Evolutionary conservation across 2,888 invertebrate genomes (phyloP).

Genomic region (Drosophila subsilvestris): DNA sequence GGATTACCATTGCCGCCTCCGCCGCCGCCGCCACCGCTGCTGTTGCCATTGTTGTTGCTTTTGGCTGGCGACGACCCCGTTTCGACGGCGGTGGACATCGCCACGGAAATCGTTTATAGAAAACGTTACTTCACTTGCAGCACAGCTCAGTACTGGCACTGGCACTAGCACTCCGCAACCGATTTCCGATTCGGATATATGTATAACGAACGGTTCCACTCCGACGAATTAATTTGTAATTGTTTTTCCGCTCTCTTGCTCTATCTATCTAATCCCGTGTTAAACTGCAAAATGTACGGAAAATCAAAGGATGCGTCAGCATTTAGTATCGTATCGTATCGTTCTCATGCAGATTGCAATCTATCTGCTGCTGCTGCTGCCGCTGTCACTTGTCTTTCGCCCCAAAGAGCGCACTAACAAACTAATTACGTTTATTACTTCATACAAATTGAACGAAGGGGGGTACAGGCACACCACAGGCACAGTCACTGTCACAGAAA

Average conservation of each 20-base stretch:
- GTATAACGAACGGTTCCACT: conserved; percentile 8
- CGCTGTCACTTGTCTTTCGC: conserved; percentile 15
- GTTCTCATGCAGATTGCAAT: conserved; percentile 31
- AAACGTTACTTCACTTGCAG: conserved; percentile 46
- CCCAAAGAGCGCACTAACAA: conserved; percentile 44
- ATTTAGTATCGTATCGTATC: conserved; percentile 45
- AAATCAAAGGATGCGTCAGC: conserved; percentile 46
- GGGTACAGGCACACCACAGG: conserved; percentile 47
- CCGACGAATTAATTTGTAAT: conserved; percentile 6
- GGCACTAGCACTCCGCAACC: neutral
- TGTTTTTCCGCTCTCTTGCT: conserved; percentile 35
- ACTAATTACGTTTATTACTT: conserved; percentile 75
- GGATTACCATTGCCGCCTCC: conserved; percentile 62
- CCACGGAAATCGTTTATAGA: conserved; percentile 47
- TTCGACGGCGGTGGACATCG: conserved; percentile 83
- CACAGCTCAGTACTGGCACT: neutral
- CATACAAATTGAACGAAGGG: conserved; percentile 66
- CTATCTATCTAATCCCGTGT: conserved; percentile 56
- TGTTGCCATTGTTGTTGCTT: conserved; percentile 65
- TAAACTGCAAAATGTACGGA: conserved; percentile 32
- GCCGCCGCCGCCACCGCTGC: conserved; percentile 57
- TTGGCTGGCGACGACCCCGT: conserved; percentile 83
- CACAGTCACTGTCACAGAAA: conserved; percentile 39
- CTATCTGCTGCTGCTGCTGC: conserved; percentile 43
- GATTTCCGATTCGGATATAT: conserved; percentile 7